phyloP scores from a whole-genome alignment of 1,140 invertebrate genomes.

The Platyscapa corneri region DNA sequence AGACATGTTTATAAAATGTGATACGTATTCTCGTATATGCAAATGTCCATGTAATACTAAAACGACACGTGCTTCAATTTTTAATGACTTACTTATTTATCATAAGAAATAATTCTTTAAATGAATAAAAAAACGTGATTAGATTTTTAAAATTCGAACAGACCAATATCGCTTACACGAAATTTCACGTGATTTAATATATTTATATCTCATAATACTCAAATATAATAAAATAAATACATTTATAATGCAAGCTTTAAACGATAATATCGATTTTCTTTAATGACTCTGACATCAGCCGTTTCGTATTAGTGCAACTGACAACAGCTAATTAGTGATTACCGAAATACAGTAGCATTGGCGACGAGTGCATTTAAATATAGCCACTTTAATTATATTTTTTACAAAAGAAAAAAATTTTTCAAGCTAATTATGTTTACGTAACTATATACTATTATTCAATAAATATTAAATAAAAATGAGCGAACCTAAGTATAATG shows the following conservation, averaged over 20 bases:
- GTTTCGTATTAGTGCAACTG: neutral
- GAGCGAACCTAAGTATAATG: neutral
- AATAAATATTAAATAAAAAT: neutral
- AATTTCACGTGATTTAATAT: neutral
- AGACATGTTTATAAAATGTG: neutral
- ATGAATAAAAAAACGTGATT: slow-evolving; percentile 3
- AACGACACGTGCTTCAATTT: slow-evolving; percentile 13
- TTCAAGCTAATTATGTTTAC: neutral
- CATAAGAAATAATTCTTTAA: neutral
- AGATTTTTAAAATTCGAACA: neutral
- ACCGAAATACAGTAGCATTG: slow-evolving; percentile 11
- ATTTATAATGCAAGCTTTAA: neutral
- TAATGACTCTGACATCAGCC: neutral
- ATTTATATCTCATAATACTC: neutral
- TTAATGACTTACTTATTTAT: slow-evolving; percentile 16
- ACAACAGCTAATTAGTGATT: neutral
- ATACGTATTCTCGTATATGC: neutral
- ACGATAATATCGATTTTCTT: neutral
- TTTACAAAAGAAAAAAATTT: neutral
- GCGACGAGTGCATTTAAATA: neutral
- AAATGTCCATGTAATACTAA: neutral
- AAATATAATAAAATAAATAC: neutral
- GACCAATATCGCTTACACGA: neutral
- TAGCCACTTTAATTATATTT: neutral
- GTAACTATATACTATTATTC: neutral